These are phyloP conservation scores for Drosophila fuyamai DNA, from an alignment of 1,140 invertebrate genomes.

Conservation along the genomic window DNA sequence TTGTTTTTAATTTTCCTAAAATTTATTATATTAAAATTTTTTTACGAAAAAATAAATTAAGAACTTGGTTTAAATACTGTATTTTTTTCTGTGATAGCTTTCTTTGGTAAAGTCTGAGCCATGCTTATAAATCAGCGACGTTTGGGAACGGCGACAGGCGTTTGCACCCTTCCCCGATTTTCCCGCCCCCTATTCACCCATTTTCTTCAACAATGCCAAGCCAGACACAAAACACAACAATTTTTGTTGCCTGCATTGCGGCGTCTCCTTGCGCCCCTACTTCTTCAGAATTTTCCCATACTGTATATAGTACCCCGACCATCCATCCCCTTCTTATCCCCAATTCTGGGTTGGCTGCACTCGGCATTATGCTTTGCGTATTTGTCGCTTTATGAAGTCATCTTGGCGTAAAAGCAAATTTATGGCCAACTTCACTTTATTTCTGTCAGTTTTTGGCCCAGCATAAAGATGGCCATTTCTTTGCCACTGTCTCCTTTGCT, in stretches of 20 bases:
- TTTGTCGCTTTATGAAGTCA: conserved; percentile 82
- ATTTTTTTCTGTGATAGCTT: conserved; percentile 9
- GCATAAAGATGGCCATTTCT: conserved; percentile 67
- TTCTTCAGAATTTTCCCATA: background rate
- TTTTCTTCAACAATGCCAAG: conserved; percentile 56
- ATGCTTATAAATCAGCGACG: conserved; percentile 78
- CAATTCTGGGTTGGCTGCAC: conserved; percentile 58
- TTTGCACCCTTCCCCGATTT: conserved; percentile 13
- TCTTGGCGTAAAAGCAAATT: conserved; percentile 82
- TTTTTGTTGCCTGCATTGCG: conserved; percentile 67
- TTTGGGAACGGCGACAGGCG: conserved; percentile 57
- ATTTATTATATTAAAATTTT: no score
- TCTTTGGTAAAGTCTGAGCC: conserved; percentile 25
- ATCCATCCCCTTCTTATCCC: conserved; percentile 12
- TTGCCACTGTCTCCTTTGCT: conserved; percentile 17
- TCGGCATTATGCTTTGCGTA: conserved; percentile 81
- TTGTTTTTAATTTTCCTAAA: no score
- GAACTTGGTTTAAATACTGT: no score
- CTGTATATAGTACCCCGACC: conserved; percentile 1
- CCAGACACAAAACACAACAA: conserved; percentile 79
- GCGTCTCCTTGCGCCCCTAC: conserved; percentile 40
- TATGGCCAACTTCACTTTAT: conserved; percentile 82
- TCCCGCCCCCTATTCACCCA: conserved; percentile 1
- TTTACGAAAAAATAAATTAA: no score
- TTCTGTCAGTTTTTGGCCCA: conserved; percentile 76